These are phyloP conservation scores for Nemotelus nigrinus DNA, from an alignment of 2,888 invertebrate species.

Conservation along the genomic window DNA sequence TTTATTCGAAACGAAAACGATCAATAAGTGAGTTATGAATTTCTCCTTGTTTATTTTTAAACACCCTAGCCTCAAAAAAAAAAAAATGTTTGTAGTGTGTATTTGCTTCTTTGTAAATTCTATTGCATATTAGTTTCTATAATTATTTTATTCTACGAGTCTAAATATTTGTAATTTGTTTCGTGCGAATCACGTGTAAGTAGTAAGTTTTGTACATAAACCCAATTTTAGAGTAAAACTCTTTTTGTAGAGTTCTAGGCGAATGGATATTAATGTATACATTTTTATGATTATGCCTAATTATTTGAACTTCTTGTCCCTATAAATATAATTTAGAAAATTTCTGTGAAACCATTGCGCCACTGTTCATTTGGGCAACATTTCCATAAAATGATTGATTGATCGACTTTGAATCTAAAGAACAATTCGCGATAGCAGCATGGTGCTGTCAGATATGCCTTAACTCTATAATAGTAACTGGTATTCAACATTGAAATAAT, in stretches of 20 bases:
- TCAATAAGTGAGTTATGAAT: constrained; percentile 1
- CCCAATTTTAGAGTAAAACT: neutral
- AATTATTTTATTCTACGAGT: neutral
- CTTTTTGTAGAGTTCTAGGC: neutral
- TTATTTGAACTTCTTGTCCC: neutral
- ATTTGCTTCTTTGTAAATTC: neutral
- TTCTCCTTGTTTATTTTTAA: constrained; percentile 1
- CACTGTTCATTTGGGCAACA: neutral
- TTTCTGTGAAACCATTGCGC: neutral
- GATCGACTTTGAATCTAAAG: neutral
- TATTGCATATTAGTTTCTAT: neutral
- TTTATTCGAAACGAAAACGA: neutral
- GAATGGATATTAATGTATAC: neutral
- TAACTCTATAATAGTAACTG: neutral
- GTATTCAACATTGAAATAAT: neutral
- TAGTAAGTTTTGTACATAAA: constrained; percentile 7
- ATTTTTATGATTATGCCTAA: neutral
- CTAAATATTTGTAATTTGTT: neutral
- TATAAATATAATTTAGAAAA: neutral
- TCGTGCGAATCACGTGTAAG: neutral
- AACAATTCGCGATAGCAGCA: neutral
- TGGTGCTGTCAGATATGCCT: constrained; percentile 19
- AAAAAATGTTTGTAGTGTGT: constrained; percentile 3
- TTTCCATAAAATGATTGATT: neutral
- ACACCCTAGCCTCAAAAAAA: neutral